Base-by-base conservation (phyloP, 2,113 vertebrate genomes). In the Triplophysa rosa region DNA sequence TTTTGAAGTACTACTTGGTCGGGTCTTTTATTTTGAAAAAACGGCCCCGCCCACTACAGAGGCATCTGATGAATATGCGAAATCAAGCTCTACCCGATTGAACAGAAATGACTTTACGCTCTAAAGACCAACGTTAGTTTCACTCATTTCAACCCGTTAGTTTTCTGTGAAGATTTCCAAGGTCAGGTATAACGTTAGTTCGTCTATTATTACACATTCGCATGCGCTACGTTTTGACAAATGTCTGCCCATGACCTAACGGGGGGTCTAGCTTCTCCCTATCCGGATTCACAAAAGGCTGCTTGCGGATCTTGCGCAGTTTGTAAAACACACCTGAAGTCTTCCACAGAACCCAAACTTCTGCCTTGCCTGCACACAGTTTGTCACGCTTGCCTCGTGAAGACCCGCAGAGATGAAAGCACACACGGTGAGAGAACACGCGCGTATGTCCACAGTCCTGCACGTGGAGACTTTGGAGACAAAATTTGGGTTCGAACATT, bases 311-410 rank as follows among this genome's bases (percentile, higher is more conserved):
- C 8, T 24, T 82, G 81, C 52, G 62, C 62, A 12, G 14, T 24
- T 52, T 82, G 81, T 29, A 67, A 68, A 59, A n/a, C 19, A 10
- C 17, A 11, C 1, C 19, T 82, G 29, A 72, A 59, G 4, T 47
- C 67, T 37, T 61, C 21, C 16, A 19, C 26, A 13, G 19, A 42
- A 11, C 76, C 76, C 8, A 78, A 82, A 78, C 86, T 87, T 11
- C 80, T 87, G 8, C 86, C 86, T 6, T 87, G 86, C 37, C 73
- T 87, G 17, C 86, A 87, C 21, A 66, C 78, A 21, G 61, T 82
- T 52, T 87, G 86, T 26, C 61, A 59, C 21, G 67, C 58, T 40
- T 87, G 86, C 33, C n/a, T 80, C 26, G 61, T 80, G 21, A 58
- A 75, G 10, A 72, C 62, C 37, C 56, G 26, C 23, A 6, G 56